A percentile compares a stretch with the other conserved stretches of the same genome.
Evolutionary conservation across 2,113 vertebrate species (phyloP).

Genomic region (Capreolus pygargus): DNA sequence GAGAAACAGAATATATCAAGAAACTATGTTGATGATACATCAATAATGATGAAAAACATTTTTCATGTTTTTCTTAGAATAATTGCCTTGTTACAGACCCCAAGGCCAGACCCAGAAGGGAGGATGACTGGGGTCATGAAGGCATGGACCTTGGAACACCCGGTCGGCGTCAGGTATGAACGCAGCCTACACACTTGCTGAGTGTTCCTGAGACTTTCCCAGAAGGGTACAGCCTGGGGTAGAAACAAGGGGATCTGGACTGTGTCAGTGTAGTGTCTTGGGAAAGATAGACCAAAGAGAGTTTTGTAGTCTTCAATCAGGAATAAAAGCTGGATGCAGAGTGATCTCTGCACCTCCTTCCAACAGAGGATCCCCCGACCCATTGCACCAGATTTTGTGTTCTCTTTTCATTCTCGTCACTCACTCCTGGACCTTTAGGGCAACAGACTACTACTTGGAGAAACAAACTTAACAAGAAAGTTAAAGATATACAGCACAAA

Average conservation of each 20-base stretch:
- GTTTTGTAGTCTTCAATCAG: neutral
- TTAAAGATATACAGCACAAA: neutral
- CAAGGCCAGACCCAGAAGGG: neutral
- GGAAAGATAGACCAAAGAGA: neutral
- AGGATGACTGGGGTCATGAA: neutral
- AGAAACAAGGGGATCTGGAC: neutral
- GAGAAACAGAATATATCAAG: neutral
- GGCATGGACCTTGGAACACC: neutral
- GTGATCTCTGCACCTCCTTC: neutral
- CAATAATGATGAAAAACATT: neutral
- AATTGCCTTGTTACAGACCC: neutral
- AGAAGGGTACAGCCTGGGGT: neutral
- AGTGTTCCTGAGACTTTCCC: neutral
- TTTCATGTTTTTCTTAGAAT: neutral
- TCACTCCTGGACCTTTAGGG: neutral
- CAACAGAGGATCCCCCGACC: neutral
- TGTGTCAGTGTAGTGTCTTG: neutral
- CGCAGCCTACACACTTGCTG: neutral
- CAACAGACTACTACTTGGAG: neutral
- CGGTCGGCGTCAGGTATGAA: fast-evolving
- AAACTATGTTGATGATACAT: neutral
- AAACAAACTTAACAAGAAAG: neutral
- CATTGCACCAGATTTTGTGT: neutral
- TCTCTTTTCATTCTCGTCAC: neutral
- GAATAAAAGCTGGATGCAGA: neutral